Percentiles rank a stretch among this genome's conserved stretches.
Conservation (phyloP, 2,113 vertebrate genomes). For the Ovibos moschatus region DNA sequence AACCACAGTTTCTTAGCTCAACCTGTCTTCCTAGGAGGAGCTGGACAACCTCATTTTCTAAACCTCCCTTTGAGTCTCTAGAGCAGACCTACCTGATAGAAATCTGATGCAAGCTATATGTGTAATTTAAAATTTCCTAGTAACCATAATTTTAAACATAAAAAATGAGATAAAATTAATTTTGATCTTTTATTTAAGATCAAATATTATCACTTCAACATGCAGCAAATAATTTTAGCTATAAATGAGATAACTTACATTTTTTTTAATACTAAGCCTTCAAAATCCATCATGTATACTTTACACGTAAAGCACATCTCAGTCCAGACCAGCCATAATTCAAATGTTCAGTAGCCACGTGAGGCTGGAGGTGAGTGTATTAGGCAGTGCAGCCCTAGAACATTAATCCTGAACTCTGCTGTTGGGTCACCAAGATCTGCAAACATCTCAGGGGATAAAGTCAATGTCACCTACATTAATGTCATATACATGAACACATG, state of each 20-base stretch:
- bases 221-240: neutral
- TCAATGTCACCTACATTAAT: neutral
- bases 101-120: neutral
- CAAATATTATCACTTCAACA: neutral
- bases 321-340: neutral
- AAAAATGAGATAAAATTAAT: neutral
- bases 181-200: neutral
- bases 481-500: neutral
- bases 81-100: neutral
- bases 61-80: neutral
- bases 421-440: neutral
- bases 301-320: neutral
- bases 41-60: neutral
- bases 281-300: neutral
- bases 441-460: neutral
- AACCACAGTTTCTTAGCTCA: neutral
- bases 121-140: neutral
- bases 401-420: neutral
- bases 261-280: neutral
- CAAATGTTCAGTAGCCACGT: neutral
- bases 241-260: neutral
- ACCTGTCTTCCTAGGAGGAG: neutral
- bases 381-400: neutral
- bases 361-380: neutral
- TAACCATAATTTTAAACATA: neutral